Percentiles rank a stretch among this genome's conserved stretches.
Evolutionary conservation across 2,888 invertebrate genomes (phyloP).

Genomic region (Pachymerium ferrugineum): DNA sequence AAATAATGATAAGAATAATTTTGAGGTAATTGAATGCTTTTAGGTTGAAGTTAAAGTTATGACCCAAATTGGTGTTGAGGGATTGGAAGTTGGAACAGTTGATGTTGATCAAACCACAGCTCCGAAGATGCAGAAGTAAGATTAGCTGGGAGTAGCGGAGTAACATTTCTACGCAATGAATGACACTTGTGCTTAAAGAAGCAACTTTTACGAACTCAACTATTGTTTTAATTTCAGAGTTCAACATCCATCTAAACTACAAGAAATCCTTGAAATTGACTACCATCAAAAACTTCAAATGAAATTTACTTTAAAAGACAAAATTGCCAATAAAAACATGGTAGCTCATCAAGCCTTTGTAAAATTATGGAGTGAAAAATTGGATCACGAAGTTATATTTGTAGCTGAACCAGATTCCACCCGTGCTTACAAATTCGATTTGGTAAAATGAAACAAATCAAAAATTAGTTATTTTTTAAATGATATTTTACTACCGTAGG

Average conservation of each 20-base stretch:
- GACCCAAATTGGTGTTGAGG: slow-evolving; percentile 68
- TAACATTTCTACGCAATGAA: slow-evolving; percentile 20
- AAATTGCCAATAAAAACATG: slow-evolving; percentile 60
- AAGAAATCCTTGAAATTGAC: slow-evolving; percentile 71
- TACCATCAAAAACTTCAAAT: slow-evolving; percentile 80
- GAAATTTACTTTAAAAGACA: slow-evolving; percentile 72
- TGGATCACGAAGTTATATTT: slow-evolving; percentile 80
- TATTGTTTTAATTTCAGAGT: slow-evolving; percentile 54
- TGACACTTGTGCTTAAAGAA: not conserved
- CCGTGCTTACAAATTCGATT: slow-evolving; percentile 73
- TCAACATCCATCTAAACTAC: slow-evolving; percentile 64
- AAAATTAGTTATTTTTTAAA: not conserved
- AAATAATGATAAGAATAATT: not conserved
- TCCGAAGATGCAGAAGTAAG: slow-evolving; percentile 62
- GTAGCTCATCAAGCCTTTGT: slow-evolving; percentile 64
- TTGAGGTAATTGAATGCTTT: too few species aligned
- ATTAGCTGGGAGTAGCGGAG: too few species aligned
- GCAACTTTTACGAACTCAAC: too few species aligned
- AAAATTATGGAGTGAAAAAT: slow-evolving; percentile 61
- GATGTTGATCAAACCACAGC: slow-evolving; percentile 85
- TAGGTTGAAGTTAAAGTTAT: slow-evolving; percentile 58
- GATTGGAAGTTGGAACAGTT: slow-evolving; percentile 77
- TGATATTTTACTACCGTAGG: slow-evolving; percentile 47
- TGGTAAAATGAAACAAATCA: slow-evolving; percentile 56
- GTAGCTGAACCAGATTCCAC: slow-evolving; percentile 77